Base-by-base conservation (phyloP, 2,113 vertebrate genomes). In the Ptilorrhoa leucosticta region DNA sequence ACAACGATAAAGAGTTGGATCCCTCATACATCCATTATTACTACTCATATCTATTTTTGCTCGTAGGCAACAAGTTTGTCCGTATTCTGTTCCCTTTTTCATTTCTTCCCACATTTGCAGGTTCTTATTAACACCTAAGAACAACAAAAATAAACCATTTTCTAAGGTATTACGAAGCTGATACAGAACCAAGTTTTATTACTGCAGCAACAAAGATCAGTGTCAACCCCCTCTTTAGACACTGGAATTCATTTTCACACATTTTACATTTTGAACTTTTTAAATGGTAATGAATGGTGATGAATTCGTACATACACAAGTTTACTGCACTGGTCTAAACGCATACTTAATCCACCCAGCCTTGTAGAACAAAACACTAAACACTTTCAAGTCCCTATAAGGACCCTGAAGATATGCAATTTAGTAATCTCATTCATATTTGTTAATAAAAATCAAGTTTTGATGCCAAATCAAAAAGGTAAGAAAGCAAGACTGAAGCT, bases 41-140 rank as follows among this genome's bases (percentile, higher is more conserved):
- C 99, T 99, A 94, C 26, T 98, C 99, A 99, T 99, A 98, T 99
- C 99, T 40, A 99, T 99, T 98, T 99, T 99, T 51, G 99, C 99
- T 93, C 99, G 98, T 97, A 99, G 98, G 94, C 99, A 99, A 97
- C 99, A 99, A 2, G 98, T 98, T 97, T 99, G 99, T 54, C 99
- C 99, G 1, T 72, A 98, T 68, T 97, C 98, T 53, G 98, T 98
- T 71, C 99, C 99, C 28, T 98, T 98, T 97, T 99, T 99, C 99
- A 99, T 99, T 97, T 99, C 99, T 44, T 98, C 96, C 99, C 99
- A 99, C 99, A 99, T 99, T 79, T 99, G 98, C 51, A 99, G 91
- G 97, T 99, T 99, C 98, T 99, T 98, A 96, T 99, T 98, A 97
- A 99, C 91, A 73, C 99, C 99, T 99, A 61, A 48, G 87, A 96